Evolutionary conservation across 1,140 invertebrate genomes (phyloP).

Genomic region (Tetramorium alpestre): DNA sequence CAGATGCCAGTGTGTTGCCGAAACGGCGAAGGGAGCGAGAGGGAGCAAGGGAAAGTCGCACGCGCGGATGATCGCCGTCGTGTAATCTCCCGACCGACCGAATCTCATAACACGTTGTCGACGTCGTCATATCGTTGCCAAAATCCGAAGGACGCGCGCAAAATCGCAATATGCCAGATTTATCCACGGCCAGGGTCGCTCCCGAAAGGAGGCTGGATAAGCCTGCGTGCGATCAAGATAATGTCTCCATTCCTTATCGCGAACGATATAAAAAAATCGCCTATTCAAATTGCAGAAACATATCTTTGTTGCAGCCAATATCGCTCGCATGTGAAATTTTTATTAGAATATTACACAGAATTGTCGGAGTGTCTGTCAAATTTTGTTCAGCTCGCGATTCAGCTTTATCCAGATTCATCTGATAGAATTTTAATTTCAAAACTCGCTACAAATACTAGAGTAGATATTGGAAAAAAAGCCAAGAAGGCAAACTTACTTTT

Average conservation of each 20-base stretch:
- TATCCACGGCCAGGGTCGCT: conserved; percentile 38
- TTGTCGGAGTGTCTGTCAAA: background rate
- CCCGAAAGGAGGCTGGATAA: background rate
- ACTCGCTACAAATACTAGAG: background rate
- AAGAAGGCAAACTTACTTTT: no score
- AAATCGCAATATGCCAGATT: conserved; percentile 39
- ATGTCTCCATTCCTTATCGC: background rate
- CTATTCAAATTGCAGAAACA: background rate
- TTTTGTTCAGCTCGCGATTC: background rate
- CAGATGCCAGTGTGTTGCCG: conserved; percentile 6
- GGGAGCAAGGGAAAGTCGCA: conserved; percentile 16
- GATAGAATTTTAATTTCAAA: background rate
- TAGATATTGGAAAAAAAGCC: no score
- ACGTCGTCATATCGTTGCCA: conserved; percentile 23
- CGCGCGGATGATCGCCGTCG: background rate
- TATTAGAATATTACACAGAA: background rate
- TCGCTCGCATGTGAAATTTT: background rate
- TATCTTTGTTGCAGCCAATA: background rate
- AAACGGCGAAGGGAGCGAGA: conserved; percentile 23
- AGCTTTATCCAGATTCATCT: background rate
- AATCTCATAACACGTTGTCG: conserved; percentile 30
- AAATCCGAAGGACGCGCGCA: conserved; percentile 13
- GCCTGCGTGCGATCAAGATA: background rate
- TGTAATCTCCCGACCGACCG: conserved; percentile 19
- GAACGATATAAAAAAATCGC: background rate